Evolutionary conservation across 2,797 vertebrate species (phyloP), one percentile per base, ranked within the genome.

Genomic region (Ctenopoma kingsleyae): DNA sequence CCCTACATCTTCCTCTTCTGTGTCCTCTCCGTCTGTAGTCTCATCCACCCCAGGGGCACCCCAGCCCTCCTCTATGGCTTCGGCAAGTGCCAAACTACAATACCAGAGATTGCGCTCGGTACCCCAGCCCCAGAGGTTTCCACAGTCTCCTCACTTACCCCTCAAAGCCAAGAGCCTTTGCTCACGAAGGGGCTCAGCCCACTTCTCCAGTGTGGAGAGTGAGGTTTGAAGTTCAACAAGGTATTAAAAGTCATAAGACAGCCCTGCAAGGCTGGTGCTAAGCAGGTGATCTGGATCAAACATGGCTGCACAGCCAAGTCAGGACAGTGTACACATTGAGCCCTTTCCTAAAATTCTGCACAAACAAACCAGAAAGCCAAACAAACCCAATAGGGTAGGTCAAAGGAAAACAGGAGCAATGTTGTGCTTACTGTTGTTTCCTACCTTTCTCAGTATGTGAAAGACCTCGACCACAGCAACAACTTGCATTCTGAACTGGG

Each of bases 161-260:
- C 92, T 95, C 78, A 93, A 97, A 95, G 84, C 95, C 84, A 96
- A 95, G 92, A 96, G 94, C 90, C 93, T 98, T 87, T 96, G 96
- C 87, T 96, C 96, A 0, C 94, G 96, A 64, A 92, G 96, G 38
- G 96, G 95, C 71, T 97, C 97, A 1, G 95, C 96, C 63, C 96
- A 97, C 78, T 97, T 97, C 87, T 97, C 97, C 87, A 97, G 96
- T 41, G 94, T 98, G 76, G 97, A 98, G 91, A 97, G 96, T 1
- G 97, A 98, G 87, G 97, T 98, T 86, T 97, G 95, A 98, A 63
- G 64, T 67, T 78, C 43, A 47, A 55, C 46, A 82, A 83, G 32
- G 50, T 62, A 53, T 79, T 41, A 71, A 53, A 71, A 76, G 72
- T 67, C 67, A 71, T 70, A 66, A 53, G 65, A 62, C 58, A 69